Base-by-base conservation (phyloP, 2,113 vertebrate genomes). In the Columba janthina region DNA sequence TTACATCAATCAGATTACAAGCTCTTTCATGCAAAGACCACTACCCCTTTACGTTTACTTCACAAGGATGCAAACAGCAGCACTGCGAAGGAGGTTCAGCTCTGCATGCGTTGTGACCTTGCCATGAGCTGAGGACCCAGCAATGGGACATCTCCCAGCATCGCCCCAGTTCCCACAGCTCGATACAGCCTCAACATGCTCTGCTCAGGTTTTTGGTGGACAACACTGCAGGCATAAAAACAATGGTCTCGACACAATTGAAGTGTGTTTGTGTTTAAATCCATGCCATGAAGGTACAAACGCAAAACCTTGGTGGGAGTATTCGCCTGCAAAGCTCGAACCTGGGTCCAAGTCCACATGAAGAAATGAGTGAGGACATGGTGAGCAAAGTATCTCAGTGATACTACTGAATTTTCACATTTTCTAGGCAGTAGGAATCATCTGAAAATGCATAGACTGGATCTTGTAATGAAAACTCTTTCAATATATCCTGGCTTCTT, bases 201-300 rank as follows among this genome's bases (percentile, higher is more conserved):
- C 53, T 67, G 22, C 65, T 38, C 65, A 48, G 42, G 31, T 32
- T 88, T 74, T 40, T 44, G 31, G 70, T 19, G 22, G n/a, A 54
- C 28, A 80, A n/a, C 8, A 6, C 13, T 65, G 65, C 7, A 34
- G 12, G 24, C 71, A 50, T 13, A 88, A 71, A 85, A 88, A 15
- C 34, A 50, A 15, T 6, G 18, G 20, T 6, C 78, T 20, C 3
- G 28, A 50, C 46, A 65, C 24, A 88, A 28, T 0, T 42, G 32
- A 62, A 85, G 21, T 0, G 0, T 9, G 14, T 29, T 76, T 40
- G 17, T 34, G 19, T 32, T 67, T 81, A 77, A 73, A 76, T 17
- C 65, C 9, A 57, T 1, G 0, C 21, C 26, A 62, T 6, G 32
- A 70, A 90, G 24, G 31, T 34, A 50, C 0, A 0, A 66, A 76